These are phyloP conservation scores for Riptortus pedestris DNA, from an alignment of 1,140 invertebrate species.

Conservation along the genomic window DNA sequence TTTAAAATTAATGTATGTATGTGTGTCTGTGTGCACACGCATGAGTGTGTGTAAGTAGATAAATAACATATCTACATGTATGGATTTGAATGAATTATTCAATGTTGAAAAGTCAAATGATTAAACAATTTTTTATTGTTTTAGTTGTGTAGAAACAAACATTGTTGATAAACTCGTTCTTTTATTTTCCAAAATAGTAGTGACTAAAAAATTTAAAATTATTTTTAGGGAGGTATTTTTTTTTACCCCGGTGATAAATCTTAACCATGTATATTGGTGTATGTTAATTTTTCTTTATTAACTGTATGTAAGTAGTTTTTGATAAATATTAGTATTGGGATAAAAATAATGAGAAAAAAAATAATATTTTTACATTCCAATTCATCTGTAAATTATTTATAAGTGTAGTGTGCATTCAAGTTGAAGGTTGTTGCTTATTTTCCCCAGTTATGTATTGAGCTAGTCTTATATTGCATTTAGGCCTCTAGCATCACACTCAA, in stretches of 20 bases:
- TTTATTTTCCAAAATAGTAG: too few relatives aligned
- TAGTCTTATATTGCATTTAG: slow-evolving; percentile 8
- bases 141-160: too few relatives aligned
- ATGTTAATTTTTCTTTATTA: background rate
- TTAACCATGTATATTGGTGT: background rate
- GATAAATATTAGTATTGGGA: background rate
- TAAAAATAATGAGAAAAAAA: background rate
- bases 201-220: too few relatives aligned
- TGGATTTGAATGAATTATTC: too few relatives aligned
- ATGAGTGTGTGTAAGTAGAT: too few relatives aligned
- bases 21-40: too few relatives aligned
- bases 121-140: too few relatives aligned
- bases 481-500: too few relatives aligned
- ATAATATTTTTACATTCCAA: slow-evolving; percentile 3
- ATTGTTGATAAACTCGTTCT: too few relatives aligned
- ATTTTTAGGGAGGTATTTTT: background rate
- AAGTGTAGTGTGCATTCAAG: slow-evolving; percentile 2
- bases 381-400: background rate
- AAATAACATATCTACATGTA: too few relatives aligned
- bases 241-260: background rate
- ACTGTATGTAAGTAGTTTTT: background rate
- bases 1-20: too few relatives aligned
- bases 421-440: background rate
- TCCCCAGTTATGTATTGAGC: background rate
- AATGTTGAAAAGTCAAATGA: too few relatives aligned